A percentile compares a stretch with the other conserved stretches of the same genome.
Conservation (phyloP, 64 coral and sea anemone genomes). For the Dendronephthya gigantea region DNA sequence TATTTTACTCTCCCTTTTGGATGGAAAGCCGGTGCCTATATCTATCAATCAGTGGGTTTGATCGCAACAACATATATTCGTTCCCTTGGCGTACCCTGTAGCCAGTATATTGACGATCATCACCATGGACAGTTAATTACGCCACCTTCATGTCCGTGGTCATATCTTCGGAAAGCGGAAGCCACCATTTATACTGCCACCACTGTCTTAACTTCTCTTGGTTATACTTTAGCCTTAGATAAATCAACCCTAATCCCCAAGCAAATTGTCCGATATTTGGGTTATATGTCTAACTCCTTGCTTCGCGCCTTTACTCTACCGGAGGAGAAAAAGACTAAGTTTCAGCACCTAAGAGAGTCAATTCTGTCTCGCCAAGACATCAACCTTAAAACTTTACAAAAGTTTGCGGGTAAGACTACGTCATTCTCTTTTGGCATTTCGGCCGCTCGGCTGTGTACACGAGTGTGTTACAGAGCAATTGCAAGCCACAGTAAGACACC, state of each 20-base stretch:
- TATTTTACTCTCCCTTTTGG: neutral
- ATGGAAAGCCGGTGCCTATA: neutral
- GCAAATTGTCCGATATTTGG: too few species aligned
- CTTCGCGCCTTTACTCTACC: neutral
- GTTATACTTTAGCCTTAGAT: too few species aligned
- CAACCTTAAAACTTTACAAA: neutral
- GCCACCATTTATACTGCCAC: neutral
- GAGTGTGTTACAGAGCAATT: neutral
- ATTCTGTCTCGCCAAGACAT: neutral
- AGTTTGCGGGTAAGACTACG: slow-evolving; percentile 2
- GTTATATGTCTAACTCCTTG: neutral
- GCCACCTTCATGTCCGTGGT: neutral
- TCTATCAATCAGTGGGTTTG: neutral
- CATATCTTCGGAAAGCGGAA: neutral
- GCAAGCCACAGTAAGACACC: neutral
- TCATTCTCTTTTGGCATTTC: too few species aligned
- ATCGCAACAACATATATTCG: neutral
- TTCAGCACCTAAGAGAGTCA: neutral
- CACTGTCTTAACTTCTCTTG: neutral
- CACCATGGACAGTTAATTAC: neutral
- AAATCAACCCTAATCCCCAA: too few species aligned
- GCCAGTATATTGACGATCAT: neutral
- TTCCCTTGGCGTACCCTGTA: neutral
- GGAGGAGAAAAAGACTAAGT: neutral
- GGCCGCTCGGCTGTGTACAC: neutral